Base-by-base conservation (phyloP, 2,888 invertebrate genomes). In the Dicycla oo region DNA sequence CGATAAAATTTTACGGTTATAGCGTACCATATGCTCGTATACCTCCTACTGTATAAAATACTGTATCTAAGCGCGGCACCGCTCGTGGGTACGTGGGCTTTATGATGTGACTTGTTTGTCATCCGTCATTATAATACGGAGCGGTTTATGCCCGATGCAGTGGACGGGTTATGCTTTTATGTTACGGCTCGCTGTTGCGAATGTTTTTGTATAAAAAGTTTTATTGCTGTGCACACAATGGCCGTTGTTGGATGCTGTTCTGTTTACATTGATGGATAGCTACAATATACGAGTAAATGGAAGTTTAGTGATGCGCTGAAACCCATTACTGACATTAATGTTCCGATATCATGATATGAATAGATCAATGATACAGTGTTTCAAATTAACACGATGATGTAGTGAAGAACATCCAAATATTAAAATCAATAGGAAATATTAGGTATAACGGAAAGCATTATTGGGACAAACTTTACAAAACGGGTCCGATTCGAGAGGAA, bases 1-100 rank as follows among this genome's bases (percentile, higher is more conserved):
- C 95, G 92, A 95, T 95, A 95, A 95, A 96, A 95, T 95, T 95
- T 95, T 94, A 95, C 91, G 94, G 91, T 94, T 94, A 95, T 94
- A 91, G 93, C 90, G 88, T 88, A 90, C 92, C 94, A 92, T 92
- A 90, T 93, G 94, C 90, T 89, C 86, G 84, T 88, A 88, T 89
- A 90, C 86, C 86, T 83, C 82, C 87, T 86, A 84, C 87, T 82
- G 85, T 80, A 75, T 80, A 81, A 88, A 87, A 86, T 88, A 88
- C 73, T 70, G 92, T 98, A 72, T 80, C 86, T 85, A 85, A 86
- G 66, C 83, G 78, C 64, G 73, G 67, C 75, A 69, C 66, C 38
- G 63, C 74, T 75, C 40, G 62, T 66, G 64, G 63, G 64, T 53
- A 83, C 74, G 73, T 73, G 75, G 71, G 70, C 56, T 30, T 56